Evolutionary conservation across 2,888 invertebrate species (phyloP).

Genomic region (Drosophila antonietae): DNA sequence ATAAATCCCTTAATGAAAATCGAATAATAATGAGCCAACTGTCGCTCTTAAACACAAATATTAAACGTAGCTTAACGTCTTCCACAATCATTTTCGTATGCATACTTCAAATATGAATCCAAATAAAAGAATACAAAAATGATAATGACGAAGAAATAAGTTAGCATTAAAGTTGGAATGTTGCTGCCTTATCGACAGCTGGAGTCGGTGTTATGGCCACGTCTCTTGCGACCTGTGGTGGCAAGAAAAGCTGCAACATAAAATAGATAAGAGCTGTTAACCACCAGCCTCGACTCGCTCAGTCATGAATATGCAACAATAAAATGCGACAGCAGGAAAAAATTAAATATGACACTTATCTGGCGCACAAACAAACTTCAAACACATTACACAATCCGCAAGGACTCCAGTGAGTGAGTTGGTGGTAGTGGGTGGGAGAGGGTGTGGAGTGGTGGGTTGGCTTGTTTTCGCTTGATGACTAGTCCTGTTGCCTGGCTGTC

Average conservation of each 20-base stretch:
- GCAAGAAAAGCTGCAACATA: conserved; percentile 64
- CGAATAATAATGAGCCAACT: too few relatives aligned
- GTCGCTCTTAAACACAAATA: too few relatives aligned
- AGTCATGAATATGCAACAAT: conserved; percentile 74
- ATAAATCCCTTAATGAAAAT: too few relatives aligned
- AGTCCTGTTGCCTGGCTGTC: conserved; percentile 3
- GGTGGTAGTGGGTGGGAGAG: neutral
- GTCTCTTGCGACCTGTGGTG: conserved; percentile 44
- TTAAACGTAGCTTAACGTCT: too few relatives aligned
- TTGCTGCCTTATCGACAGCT: conserved; percentile 15
- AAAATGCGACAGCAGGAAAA: conserved; percentile 59
- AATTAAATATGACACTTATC: conserved; percentile 77
- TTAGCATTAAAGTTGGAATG: neutral
- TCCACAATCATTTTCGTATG: neutral
- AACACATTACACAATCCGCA: conserved; percentile 53
- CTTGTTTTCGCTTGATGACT: conserved; percentile 11
- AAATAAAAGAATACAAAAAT: too few relatives aligned
- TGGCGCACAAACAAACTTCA: conserved; percentile 61
- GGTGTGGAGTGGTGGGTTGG: neutral
- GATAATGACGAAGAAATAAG: neutral
- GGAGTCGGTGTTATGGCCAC: conserved; percentile 17
- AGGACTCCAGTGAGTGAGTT: neutral
- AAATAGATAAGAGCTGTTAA: conserved; percentile 66
- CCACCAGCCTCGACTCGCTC: neutral
- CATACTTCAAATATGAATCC: neutral